These are phyloP conservation scores for Sinocyclocheilus anshuiensis DNA, from an alignment of 2,113 vertebrate genomes.

Conservation along the genomic window DNA sequence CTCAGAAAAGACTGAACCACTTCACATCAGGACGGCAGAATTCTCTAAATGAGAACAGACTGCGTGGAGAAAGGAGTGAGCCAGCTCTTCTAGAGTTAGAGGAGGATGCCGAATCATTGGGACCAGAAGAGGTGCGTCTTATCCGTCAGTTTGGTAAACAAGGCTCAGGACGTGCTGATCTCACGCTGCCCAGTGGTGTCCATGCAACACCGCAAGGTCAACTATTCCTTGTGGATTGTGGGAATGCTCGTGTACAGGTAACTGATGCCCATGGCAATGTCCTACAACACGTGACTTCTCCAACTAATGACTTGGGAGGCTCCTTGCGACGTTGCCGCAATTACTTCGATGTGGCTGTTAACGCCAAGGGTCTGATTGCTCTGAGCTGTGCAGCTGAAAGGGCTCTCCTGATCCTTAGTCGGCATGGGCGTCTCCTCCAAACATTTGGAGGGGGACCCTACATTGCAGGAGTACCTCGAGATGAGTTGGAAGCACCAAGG, in stretches of 20 bases:
- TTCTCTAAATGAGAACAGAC: conserved; percentile 44
- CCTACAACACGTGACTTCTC: conserved; percentile 74
- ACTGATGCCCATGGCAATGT: conserved; percentile 73
- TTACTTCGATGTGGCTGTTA: conserved; percentile 81
- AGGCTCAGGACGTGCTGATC: conserved; percentile 76
- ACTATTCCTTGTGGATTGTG: conserved; percentile 80
- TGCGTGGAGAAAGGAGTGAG: conserved; percentile 59
- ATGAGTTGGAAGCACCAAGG: conserved; percentile 77
- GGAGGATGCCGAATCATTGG: conserved; percentile 60
- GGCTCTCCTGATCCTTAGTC: conserved; percentile 76
- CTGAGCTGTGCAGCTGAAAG: conserved; percentile 75
- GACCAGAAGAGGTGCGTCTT: conserved; percentile 55
- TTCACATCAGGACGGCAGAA: not conserved
- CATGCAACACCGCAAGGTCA: conserved; percentile 72
- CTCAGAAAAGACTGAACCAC: conserved; percentile 49
- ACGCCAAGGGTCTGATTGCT: conserved; percentile 76
- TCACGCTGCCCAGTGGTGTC: conserved; percentile 79
- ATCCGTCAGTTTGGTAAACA: conserved; percentile 78
- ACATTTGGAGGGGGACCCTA: conserved; percentile 71
- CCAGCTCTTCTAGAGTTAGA: conserved; percentile 57
- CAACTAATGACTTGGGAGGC: conserved; percentile 53
- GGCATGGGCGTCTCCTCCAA: conserved; percentile 76
- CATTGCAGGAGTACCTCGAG: conserved; percentile 57
- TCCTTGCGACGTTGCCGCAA: conserved; percentile 68
- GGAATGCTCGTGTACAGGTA: conserved; percentile 80